Percentiles rank a stretch among this genome's conserved stretches.
phyloP scores from a whole-genome alignment of 2,888 invertebrate species.

The Diabrotica balteata region DNA sequence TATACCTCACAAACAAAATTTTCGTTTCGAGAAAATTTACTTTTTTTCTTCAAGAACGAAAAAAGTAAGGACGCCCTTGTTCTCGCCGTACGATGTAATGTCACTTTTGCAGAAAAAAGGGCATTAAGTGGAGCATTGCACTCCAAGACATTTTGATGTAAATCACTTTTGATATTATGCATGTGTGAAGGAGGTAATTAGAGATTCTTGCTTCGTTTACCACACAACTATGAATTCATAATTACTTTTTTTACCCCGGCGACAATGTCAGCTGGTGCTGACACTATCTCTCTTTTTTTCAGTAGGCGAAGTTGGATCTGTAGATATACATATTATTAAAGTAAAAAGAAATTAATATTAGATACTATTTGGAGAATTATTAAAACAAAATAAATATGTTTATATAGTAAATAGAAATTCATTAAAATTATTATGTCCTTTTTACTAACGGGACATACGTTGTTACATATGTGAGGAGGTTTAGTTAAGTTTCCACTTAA shows the following conservation, averaged over 20 bases:
- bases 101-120: slow-evolving; percentile 37
- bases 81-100: slow-evolving; percentile 35
- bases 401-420: too few relatives aligned
- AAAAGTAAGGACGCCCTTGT: background rate
- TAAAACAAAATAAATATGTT: background rate
- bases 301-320: background rate
- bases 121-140: slow-evolving; percentile 44
- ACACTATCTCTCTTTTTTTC: slow-evolving; percentile 1
- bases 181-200: slow-evolving; percentile 50
- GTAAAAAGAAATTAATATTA: background rate
- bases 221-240: slow-evolving; percentile 23
- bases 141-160: slow-evolving; percentile 40
- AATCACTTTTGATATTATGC: slow-evolving; percentile 50
- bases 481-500: too few relatives aligned
- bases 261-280: slow-evolving; percentile 12
- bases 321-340: too few relatives aligned
- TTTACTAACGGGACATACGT: too few relatives aligned
- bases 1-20: background rate
- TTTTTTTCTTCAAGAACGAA: background rate
- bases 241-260: slow-evolving; percentile 20
- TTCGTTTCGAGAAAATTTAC: background rate
- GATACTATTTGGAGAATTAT: background rate
- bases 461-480: too few relatives aligned
- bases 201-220: slow-evolving; percentile 23
- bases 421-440: too few relatives aligned